phyloP scores from a whole-genome alignment of 2,888 invertebrate species.

The Archaeoteleia sp. region DNA sequence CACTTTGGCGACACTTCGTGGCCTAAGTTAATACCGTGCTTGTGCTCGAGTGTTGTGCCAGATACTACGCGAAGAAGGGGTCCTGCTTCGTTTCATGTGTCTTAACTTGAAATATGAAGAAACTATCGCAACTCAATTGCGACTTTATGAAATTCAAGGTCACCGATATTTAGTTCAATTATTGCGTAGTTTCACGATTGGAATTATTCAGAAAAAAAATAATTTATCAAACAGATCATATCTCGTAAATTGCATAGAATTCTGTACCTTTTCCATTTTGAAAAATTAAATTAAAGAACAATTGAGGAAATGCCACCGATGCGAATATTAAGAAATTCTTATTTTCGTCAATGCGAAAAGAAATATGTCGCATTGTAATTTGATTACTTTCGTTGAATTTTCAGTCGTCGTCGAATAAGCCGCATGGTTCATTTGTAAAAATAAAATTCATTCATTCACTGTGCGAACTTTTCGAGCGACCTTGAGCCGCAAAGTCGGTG shows the following conservation, averaged over 20 bases:
- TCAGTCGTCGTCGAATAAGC: conserved; percentile 16
- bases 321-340: conserved; percentile 26
- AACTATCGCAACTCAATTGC: conserved; percentile 31
- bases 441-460: conserved; percentile 11
- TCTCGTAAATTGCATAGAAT: too few species aligned
- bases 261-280: too few species aligned
- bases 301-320: conserved; percentile 36
- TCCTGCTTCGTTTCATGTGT: conserved; percentile 28
- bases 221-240: too few species aligned
- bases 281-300: too few species aligned
- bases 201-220: not conserved
- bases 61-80: conserved; percentile 34
- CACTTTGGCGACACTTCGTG: conserved; percentile 48
- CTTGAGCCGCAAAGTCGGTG: conserved; percentile 57
- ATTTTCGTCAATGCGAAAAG: conserved; percentile 21
- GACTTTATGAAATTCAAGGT: conserved; percentile 14
- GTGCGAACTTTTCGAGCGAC: conserved; percentile 20
- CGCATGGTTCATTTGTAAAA: conserved; percentile 2
- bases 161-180: conserved; percentile 7
- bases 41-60: conserved; percentile 50
- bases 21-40: conserved; percentile 34
- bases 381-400: conserved; percentile 16
- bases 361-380: conserved; percentile 13
- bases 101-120: conserved; percentile 11
- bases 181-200: not conserved